Evolutionary conservation across 2,888 invertebrate species (phyloP), one percentile per base, ranked within the genome.

Genomic region (Physocephala rufipes): DNA sequence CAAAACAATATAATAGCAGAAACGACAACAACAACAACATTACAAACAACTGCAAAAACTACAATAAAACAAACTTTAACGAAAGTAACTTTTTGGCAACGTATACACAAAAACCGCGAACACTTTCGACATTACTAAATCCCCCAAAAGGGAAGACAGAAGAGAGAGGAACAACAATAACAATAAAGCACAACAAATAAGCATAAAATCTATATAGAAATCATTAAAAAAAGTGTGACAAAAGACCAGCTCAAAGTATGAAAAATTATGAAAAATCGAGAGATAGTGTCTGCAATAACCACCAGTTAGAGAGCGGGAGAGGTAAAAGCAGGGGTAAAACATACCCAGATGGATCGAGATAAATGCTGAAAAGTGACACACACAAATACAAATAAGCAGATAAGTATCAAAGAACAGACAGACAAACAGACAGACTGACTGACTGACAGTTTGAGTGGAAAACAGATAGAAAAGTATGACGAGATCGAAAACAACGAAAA

Each of bases 1-100:
- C 45, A 16, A 28, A 63, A 63, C 43, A 63, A 9, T 24, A 19
- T 47, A n/a, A 9, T 24, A 16, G 7, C 43, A 5, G 16, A 28
- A 61, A 58, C 58, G 13, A 59, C 24, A 62, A 62, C 53, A 53
- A 53, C 53, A 21, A 53, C 19, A 53, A 36, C n/a, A 3, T 12
- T 12, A 59, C 0, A 26, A 59, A 59, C 2, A 26, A 19, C 24
- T 26, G 30, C 15, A 61, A 15, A n/a, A 65, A 65, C 45, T 26
- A 12, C n/a, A 16, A 5, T 19, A 53, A 65, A 28, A 28, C 28
- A 43, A 51, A 47, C 47, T 26, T 51, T 53, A 51, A 53, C 30
- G 15, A 55, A 66, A 47, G 43, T 36, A 67, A 58, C 67, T 67
- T 58, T 67, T 67, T 67, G 67, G 67, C 67, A 67, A 45, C 43